A percentile compares a stretch with the other conserved stretches of the same genome.
These are phyloP conservation scores for Scaptomyza caliginosa DNA, from an alignment of 2,888 invertebrate species.

Conservation along the genomic window DNA sequence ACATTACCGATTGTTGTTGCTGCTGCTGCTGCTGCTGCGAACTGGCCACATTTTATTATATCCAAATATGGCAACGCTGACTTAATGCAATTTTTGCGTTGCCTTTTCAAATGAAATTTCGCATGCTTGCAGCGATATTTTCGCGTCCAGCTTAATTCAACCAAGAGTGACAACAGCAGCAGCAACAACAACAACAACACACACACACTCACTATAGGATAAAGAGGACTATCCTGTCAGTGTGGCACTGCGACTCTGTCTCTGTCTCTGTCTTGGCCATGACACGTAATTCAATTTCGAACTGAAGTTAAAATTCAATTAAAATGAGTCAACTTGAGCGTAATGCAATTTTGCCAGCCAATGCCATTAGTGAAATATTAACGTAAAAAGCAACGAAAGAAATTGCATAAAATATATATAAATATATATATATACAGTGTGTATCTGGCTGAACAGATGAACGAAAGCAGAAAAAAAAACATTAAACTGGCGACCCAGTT, in stretches of 20 bases:
- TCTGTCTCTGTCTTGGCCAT: conserved; percentile 51
- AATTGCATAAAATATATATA: conserved; percentile 32
- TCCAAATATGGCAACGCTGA: conserved; percentile 53
- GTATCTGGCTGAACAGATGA: neutral
- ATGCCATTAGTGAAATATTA: conserved; percentile 81
- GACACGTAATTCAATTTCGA: conserved; percentile 80
- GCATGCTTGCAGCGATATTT: conserved; percentile 47
- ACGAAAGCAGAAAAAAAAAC: neutral
- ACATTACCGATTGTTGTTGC: conserved; percentile 1
- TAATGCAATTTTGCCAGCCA: conserved; percentile 78
- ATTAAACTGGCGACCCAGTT: conserved; percentile 11
- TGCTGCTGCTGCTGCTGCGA: conserved; percentile 26
- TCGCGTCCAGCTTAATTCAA: conserved; percentile 38
- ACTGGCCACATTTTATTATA: conserved; percentile 56
- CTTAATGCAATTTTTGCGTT: conserved; percentile 73
- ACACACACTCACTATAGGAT: conserved; percentile 11
- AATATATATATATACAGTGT: neutral
- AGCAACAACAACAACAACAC: conserved; percentile 7
- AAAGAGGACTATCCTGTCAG: conserved; percentile 4
- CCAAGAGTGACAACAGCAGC: conserved; percentile 16
- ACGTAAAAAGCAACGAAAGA: conserved; percentile 60
- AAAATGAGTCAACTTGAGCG: conserved; percentile 81
- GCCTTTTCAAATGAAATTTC: conserved; percentile 51
- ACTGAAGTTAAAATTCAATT: conserved; percentile 81
- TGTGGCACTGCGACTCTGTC: neutral